Evolutionary conservation across 2,888 invertebrate genomes (phyloP).

Genomic region (Megastigmus dorsalis): DNA sequence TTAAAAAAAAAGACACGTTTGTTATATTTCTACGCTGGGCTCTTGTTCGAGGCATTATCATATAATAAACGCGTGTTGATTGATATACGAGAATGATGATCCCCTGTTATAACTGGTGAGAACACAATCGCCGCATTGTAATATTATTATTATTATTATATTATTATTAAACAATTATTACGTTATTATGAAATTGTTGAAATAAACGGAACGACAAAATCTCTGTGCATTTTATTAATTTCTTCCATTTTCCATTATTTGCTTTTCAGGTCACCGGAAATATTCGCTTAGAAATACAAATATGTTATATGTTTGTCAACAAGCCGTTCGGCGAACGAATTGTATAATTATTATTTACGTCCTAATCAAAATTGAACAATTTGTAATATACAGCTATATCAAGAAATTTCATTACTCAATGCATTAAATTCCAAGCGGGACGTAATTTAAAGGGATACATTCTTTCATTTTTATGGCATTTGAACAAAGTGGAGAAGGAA

Average conservation of each 20-base stretch:
- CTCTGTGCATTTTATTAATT: conserved; percentile 27
- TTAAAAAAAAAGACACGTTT: conserved; percentile 65
- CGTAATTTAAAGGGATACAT: neutral
- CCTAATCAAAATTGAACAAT: too few relatives aligned
- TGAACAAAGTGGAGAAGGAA: neutral
- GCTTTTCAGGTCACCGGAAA: too few relatives aligned
- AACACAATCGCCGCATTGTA: conserved; percentile 73
- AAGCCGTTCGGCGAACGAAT: too few relatives aligned
- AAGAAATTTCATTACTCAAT: too few relatives aligned
- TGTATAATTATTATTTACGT: too few relatives aligned
- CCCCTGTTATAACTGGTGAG: conserved; percentile 73
- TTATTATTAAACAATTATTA: conserved; percentile 69
- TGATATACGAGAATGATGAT: conserved; percentile 70
- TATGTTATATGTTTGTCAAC: too few relatives aligned
- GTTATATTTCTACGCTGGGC: conserved; percentile 74
- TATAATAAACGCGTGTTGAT: conserved; percentile 68
- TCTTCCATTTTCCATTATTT: conserved; percentile 1
- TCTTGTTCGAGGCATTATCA: conserved; percentile 70
- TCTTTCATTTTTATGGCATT: neutral
- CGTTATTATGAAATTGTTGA: conserved; percentile 75
- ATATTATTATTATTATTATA: conserved; percentile 69
- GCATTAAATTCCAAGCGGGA: neutral
- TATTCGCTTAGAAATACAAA: too few relatives aligned
- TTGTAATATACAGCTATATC: too few relatives aligned
- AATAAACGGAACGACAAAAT: conserved; percentile 74